Evolutionary conservation across 2,888 invertebrate species (phyloP).

Genomic region (Limnephilus lunatus): DNA sequence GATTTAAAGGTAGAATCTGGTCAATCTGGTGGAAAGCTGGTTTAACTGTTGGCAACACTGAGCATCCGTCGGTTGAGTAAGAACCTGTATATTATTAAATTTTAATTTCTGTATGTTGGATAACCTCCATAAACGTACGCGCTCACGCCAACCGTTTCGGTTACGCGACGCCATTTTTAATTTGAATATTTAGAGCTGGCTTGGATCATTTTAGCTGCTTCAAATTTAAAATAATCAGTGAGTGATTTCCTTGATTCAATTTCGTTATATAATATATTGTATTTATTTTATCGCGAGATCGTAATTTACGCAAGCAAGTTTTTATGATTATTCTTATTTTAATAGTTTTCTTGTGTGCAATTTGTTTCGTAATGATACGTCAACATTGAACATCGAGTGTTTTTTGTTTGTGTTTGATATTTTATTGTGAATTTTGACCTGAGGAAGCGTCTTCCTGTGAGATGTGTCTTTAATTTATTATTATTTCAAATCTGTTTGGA

Average conservation of each 20-base stretch:
- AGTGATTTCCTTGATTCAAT: slow-evolving; percentile 18
- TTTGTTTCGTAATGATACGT: slow-evolving; percentile 54
- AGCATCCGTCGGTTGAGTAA: not conserved
- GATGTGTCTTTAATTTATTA: not conserved
- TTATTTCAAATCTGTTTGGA: not conserved
- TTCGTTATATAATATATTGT: not conserved
- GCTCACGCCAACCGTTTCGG: slow-evolving; percentile 50
- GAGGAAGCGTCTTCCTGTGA: not conserved
- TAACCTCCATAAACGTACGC: slow-evolving; percentile 32
- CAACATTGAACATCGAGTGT: slow-evolving; percentile 40
- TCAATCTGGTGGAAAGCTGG: too few species aligned
- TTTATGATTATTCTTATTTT: slow-evolving; percentile 14
- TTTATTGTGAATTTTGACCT: slow-evolving; percentile 5
- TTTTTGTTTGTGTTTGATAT: slow-evolving; percentile 19
- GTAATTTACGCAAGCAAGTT: not conserved
- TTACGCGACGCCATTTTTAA: slow-evolving; percentile 61
- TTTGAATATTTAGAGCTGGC: slow-evolving; percentile 54
- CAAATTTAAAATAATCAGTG: slow-evolving; percentile 35
- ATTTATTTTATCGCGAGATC: not conserved
- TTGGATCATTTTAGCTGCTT: slow-evolving; percentile 17
- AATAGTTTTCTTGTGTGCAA: slow-evolving; percentile 22
- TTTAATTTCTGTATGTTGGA: slow-evolving; percentile 16
- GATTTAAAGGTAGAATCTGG: too few species aligned
- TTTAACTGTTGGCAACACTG: too few species aligned
- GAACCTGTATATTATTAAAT: not conserved